Percentiles rank a stretch among this genome's conserved stretches.
phyloP scores from a whole-genome alignment of 2,888 invertebrate genomes.

The Drosophila affinis region DNA sequence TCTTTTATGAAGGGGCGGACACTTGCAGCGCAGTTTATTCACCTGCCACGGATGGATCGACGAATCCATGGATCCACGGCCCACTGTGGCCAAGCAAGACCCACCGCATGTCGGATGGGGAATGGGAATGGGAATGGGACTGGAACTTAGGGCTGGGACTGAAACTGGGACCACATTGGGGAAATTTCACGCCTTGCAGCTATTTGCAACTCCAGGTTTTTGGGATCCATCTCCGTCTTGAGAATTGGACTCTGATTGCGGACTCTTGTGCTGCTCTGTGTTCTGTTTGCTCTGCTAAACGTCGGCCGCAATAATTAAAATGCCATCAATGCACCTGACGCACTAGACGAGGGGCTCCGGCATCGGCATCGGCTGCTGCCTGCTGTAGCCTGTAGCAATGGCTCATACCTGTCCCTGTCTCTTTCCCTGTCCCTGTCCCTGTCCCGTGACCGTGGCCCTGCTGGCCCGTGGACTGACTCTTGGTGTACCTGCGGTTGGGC shows the following conservation, averaged over 20 bases:
- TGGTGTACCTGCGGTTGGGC: not conserved
- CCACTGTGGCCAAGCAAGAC: constrained; percentile 1
- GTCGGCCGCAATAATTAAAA: constrained; percentile 78
- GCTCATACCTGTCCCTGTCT: not conserved
- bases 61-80: not conserved
- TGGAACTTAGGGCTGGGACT: constrained; percentile 22
- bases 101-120: constrained; percentile 4
- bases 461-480: not conserved
- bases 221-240: not conserved
- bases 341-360: constrained; percentile 1
- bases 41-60: constrained; percentile 63
- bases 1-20: constrained; percentile 81
- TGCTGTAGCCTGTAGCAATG: not conserved
- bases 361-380: not conserved
- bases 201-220: constrained; percentile 62
- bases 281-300: constrained; percentile 62
- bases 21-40: constrained; percentile 81
- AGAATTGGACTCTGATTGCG: not conserved
- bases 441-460: too few species aligned
- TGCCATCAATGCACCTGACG: constrained; percentile 72
- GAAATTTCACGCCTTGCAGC: constrained; percentile 81
- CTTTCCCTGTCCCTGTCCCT: too few species aligned
- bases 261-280: not conserved
- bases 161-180: constrained; percentile 41
- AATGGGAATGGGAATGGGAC: constrained; percentile 29